Conservation (phyloP, 2,113 vertebrate species). For the Tetrax tetrax region DNA sequence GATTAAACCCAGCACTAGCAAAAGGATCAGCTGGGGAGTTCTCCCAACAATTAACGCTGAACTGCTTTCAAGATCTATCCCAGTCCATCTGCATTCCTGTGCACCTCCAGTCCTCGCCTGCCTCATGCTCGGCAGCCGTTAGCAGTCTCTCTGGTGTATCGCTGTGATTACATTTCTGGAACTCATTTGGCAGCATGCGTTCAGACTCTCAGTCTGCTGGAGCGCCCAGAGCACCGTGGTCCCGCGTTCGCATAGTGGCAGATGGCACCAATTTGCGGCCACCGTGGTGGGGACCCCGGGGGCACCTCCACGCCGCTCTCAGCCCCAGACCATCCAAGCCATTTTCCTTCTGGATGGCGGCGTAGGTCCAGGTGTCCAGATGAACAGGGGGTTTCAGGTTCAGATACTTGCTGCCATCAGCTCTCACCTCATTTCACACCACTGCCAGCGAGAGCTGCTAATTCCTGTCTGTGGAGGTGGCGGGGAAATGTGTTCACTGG, state of each 20-base stretch:
- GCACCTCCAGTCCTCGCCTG: background rate
- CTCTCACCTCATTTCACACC: background rate
- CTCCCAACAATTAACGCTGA: background rate
- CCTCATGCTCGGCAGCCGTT: background rate
- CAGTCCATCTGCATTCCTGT: background rate
- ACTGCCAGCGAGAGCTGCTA: background rate
- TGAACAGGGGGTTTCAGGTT: background rate
- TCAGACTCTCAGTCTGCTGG: background rate
- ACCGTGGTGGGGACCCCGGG: background rate
- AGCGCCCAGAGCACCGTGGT: background rate
- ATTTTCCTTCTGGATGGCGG: background rate
- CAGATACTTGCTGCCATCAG: background rate
- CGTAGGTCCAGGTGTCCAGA: background rate
- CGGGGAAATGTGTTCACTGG: background rate
- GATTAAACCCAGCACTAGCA: fast-evolving
- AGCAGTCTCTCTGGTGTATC: background rate
- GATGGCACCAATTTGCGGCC: background rate
- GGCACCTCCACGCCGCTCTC: background rate
- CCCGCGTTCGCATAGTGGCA: background rate
- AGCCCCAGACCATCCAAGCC: background rate
- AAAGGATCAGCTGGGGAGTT: background rate
- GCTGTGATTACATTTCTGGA: background rate
- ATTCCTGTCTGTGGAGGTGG: background rate
- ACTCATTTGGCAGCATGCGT: background rate
- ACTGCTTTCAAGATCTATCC: background rate